Conservation (phyloP, 2,888 invertebrate genomes). For the Cephus rjabovi region DNA sequence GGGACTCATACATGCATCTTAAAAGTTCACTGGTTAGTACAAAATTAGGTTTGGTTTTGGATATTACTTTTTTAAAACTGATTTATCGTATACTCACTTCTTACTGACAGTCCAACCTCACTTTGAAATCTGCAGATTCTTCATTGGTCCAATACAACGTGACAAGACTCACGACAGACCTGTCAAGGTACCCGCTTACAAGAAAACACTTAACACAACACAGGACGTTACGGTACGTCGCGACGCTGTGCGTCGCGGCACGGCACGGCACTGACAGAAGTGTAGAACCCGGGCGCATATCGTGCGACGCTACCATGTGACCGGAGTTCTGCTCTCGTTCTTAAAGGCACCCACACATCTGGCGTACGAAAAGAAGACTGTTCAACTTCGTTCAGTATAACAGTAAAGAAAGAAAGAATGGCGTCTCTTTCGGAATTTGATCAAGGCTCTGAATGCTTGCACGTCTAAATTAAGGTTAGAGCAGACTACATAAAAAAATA, state of each 20-base stretch:
- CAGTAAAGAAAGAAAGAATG: not conserved
- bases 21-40: not conserved
- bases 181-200: not conserved
- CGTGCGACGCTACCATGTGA: constrained; percentile 32
- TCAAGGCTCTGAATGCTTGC: not conserved
- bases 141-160: not conserved
- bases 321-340: constrained; percentile 19
- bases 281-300: constrained; percentile 46
- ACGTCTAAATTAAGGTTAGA: not conserved
- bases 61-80: not conserved
- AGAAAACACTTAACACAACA: not conserved
- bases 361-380: constrained; percentile 18
- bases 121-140: not conserved
- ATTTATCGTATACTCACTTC: not conserved
- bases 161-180: not conserved
- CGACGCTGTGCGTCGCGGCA: constrained; percentile 39
- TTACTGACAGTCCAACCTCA: not conserved
- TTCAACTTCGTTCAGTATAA: not conserved
- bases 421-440: not conserved
- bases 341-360: constrained; percentile 45
- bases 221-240: constrained; percentile 19
- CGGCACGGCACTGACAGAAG: constrained; percentile 59
- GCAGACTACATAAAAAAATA: not conserved
- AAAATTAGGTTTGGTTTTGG: not conserved
- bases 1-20: not conserved